A percentile compares a stretch with the other conserved stretches of the same genome.
Conservation (phyloP, 23 tunicate species). For the Ciona savignyi region DNA sequence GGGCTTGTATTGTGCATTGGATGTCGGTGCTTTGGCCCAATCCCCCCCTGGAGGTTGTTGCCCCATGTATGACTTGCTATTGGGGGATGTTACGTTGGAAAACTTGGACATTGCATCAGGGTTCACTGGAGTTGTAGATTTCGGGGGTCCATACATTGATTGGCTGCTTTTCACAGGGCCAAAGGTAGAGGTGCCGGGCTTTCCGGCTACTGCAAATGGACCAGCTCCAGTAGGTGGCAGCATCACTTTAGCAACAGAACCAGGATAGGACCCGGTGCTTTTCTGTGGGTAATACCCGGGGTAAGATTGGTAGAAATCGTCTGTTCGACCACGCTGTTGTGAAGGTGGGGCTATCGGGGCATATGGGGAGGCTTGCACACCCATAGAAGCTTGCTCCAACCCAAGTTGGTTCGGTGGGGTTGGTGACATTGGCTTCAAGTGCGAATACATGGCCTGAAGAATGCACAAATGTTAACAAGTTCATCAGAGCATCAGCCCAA, state of each 20-base stretch:
- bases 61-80: slow-evolving; percentile 9
- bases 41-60: slow-evolving; percentile 19
- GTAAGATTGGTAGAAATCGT: slow-evolving; percentile 22
- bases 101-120: slow-evolving; percentile 8
- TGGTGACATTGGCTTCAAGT: slow-evolving; percentile 28
- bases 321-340: slow-evolving; percentile 37
- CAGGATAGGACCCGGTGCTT: neutral
- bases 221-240: slow-evolving; percentile 15
- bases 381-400: slow-evolving; percentile 16
- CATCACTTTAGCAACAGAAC: neutral
- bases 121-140: slow-evolving; percentile 32
- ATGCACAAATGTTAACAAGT: neutral
- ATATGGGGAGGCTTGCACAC: slow-evolving; percentile 12
- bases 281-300: neutral
- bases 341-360: slow-evolving; percentile 57
- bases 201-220: slow-evolving; percentile 39
- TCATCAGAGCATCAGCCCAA: neutral
- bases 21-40: slow-evolving; percentile 30
- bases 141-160: slow-evolving; percentile 49
- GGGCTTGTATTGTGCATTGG: slow-evolving; percentile 24
- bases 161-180: slow-evolving; percentile 22
- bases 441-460: slow-evolving; percentile 3
- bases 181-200: slow-evolving; percentile 24
- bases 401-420: slow-evolving; percentile 23
- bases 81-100: neutral